phyloP scores from a whole-genome alignment of 2,888 invertebrate species.

The Coelopa pilipes region DNA sequence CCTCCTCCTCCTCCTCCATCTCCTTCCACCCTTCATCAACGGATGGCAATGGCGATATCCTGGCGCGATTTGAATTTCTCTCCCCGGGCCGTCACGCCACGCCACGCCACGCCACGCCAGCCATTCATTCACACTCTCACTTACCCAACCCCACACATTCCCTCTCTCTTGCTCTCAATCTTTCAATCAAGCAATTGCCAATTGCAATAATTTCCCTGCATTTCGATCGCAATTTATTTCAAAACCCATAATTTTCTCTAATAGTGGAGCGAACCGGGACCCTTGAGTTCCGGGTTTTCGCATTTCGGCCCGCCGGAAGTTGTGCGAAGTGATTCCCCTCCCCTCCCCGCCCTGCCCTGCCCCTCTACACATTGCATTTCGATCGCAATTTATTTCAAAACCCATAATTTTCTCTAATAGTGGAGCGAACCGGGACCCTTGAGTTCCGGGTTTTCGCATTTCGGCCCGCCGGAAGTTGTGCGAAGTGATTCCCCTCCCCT shows the following conservation, averaged over 20 bases:
- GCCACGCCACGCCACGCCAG: too few relatives aligned
- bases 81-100: too few relatives aligned
- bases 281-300: neutral
- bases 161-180: neutral
- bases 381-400: slow-evolving; percentile 55
- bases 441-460: neutral
- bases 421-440: slow-evolving; percentile 44
- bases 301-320: slow-evolving; percentile 10
- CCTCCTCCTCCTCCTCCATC: neutral
- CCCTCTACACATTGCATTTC: too few relatives aligned
- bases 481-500: neutral
- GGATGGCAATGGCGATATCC: slow-evolving; percentile 22
- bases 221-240: slow-evolving; percentile 51
- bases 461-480: slow-evolving; percentile 16
- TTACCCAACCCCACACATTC: neutral
- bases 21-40: neutral
- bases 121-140: neutral
- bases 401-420: slow-evolving; percentile 62
- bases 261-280: slow-evolving; percentile 51
- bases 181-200: slow-evolving; percentile 34
- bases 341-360: too few relatives aligned
- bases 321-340: slow-evolving; percentile 14
- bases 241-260: slow-evolving; percentile 62
- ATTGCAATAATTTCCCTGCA: slow-evolving; percentile 32
- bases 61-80: slow-evolving; percentile 17